Evolutionary conservation across 2,113 vertebrate genomes (phyloP), one percentile per base, ranked within the genome.

Genomic region (Sigmodon hispidus): DNA sequence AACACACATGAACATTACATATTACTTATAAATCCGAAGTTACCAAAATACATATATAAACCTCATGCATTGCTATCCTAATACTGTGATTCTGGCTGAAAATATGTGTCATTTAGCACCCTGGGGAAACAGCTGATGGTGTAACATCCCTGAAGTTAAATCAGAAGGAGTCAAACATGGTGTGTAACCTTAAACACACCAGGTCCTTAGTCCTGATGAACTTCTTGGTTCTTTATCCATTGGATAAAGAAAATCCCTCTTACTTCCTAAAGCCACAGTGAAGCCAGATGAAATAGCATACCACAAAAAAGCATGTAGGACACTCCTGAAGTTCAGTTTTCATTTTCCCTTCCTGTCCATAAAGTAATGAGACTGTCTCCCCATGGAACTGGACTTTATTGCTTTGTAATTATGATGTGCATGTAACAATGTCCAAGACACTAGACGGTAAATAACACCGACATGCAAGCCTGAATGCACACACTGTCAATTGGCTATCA

Each of bases 331-430:
- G 76, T 95, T 91, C 57, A 40, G 59, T 92, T 90, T 92, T 90
- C 85, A 87, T 73, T 93, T 55, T 67, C 43, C 75, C 63, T 93
- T 84, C 80, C 85, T 83, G 84, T 90, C 57, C 80, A 79, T 80
- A 90, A 87, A 87, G 80, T 79, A 89, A 93, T 48, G 89, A 91
- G 94, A 48, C 50, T 55, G 34, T n/a, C 7, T 77, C 72, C 61
- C 40, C 12, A 13, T 1, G 63, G 81, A 89, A 45, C 90, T 15
- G 43, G 40, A 89, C 70, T 90, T 90, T 59, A 94, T 67, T 89
- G 90, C 90, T 93, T 92, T 91, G 83, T 90, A 97, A 97, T 94
- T 86, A 90, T 79, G 87, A 95, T n/a, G 85, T 79, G 57, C 61
- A 73, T 76, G 80, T 86, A 94, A 90, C n/a, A 81, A 76, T 48